Percentiles rank a stretch among this genome's conserved stretches.
phyloP scores from a whole-genome alignment of 2,797 vertebrate genomes.

The Hyperoplus immaculatus region DNA sequence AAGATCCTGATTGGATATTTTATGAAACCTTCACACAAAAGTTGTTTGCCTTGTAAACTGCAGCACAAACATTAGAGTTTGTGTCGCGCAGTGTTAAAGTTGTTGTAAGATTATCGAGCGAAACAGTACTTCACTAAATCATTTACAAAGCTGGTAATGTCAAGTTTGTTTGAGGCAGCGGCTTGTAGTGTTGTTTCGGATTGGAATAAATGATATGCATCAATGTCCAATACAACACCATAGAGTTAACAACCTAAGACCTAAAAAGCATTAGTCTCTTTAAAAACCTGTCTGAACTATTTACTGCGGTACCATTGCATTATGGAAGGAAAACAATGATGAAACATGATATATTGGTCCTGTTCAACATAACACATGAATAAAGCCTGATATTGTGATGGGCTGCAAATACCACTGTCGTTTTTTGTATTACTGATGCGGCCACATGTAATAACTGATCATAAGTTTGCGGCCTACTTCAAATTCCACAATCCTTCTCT shows the following conservation, averaged over 20 bases:
- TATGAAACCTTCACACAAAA: neutral
- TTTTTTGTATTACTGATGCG: neutral
- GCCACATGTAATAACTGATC: neutral
- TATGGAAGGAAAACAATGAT: neutral
- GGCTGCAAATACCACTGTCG: neutral
- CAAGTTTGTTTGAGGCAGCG: neutral
- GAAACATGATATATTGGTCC: neutral
- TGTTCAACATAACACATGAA: neutral
- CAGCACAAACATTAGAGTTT: neutral
- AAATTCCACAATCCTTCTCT: neutral
- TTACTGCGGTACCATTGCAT: neutral
- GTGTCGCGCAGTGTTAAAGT: neutral
- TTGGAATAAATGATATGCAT: neutral
- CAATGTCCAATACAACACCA: neutral
- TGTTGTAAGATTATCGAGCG: neutral
- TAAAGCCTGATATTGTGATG: neutral
- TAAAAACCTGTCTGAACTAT: neutral
- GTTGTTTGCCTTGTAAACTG: neutral
- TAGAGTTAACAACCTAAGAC: neutral
- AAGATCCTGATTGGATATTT: neutral
- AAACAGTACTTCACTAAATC: neutral
- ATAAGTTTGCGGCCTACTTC: accelerated
- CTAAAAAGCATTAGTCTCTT: neutral
- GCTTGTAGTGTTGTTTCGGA: neutral
- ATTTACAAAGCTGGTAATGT: neutral